Evolutionary conservation across 1,140 invertebrate species (phyloP), one percentile per base, ranked within the genome.

Genomic region (Euwallacea similis): DNA sequence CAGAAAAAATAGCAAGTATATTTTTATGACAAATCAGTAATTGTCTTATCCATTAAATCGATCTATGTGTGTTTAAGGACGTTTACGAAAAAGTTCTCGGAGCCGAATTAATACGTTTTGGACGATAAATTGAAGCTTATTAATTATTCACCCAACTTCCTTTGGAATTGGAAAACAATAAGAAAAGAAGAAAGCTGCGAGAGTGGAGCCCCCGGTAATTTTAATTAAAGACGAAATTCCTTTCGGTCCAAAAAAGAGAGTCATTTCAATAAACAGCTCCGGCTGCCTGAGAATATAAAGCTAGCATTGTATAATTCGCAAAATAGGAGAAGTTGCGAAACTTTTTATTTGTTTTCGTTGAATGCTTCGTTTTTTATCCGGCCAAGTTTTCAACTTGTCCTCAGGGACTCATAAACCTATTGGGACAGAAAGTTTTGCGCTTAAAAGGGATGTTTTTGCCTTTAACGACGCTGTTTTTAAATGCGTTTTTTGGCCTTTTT

Each of bases 221-320:
- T 58, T 58, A 58, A 58, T 58, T 58, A 58, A 58, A 58, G 21
- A 58, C 13, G n/a, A 58, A 58, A 58, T 58, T 58, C 55, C 55
- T 4, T 58, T n/a, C 55, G 10, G 50, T 53, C 21, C n/a, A 41
- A 58, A 58, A 58, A 58, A 21, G 13, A 21, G 16, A 58, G 55
- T 16, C 55, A 21, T 58, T 58, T 58, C 55, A 58, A 58, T 58
- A 58, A 58, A 58, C 55, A 58, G 55, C 55, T 58, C 16, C 16
- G 15, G 50, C 55, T 58, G 55, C 55, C 16, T 58, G 55, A n/a
- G n/a, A 58, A 16, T 58, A 58, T 58, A 16, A 58, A 58, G 55
- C 7, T 33, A 41, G 55, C n/a, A n/a, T 58, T 58, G 55, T 58
- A 58, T 58, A 58, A 58, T 58, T 58, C 55, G 55, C 21, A 58